Conservation (phyloP, 2,888 invertebrate species). For the Orthonychiurus folsomi region DNA sequence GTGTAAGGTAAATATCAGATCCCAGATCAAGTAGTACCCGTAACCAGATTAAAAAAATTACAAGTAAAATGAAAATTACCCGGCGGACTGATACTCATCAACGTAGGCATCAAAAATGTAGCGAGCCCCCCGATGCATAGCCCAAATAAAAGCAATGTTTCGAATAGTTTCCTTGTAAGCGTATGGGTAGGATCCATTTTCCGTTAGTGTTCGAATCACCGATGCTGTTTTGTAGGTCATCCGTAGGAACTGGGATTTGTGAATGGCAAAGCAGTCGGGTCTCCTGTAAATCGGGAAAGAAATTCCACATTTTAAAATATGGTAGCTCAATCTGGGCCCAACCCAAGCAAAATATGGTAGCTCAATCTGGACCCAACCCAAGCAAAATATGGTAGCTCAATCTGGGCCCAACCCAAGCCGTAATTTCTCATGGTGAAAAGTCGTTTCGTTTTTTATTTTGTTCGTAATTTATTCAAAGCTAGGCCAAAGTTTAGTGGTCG, state of each 20-base stretch:
- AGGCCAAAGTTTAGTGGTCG: no score
- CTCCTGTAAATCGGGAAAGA: conserved; percentile 26
- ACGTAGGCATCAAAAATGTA: conserved; percentile 42
- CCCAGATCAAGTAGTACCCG: not conserved
- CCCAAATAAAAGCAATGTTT: conserved; percentile 42
- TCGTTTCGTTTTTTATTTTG: no score
- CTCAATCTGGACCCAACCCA: no score
- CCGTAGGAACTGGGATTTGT: conserved; percentile 34
- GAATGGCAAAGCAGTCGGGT: conserved; percentile 39
- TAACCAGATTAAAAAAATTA: conserved; percentile 6
- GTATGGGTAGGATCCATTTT: conserved; percentile 26
- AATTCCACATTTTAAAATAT: no score
- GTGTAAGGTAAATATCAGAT: not conserved
- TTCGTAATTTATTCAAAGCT: no score
- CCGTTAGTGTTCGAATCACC: conserved; percentile 33
- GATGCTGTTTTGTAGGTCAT: conserved; percentile 37
- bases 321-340: no score
- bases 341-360: no score
- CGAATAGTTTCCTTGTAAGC: conserved; percentile 38
- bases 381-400: no score
- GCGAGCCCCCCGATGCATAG: conserved; percentile 41
- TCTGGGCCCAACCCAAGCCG: no score
- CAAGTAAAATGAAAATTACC: conserved; percentile 28
- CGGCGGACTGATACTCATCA: conserved; percentile 37
- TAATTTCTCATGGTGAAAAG: no score